Evolutionary conservation across 2,797 vertebrate genomes (phyloP).

Genomic region (Naso thynnoides): DNA sequence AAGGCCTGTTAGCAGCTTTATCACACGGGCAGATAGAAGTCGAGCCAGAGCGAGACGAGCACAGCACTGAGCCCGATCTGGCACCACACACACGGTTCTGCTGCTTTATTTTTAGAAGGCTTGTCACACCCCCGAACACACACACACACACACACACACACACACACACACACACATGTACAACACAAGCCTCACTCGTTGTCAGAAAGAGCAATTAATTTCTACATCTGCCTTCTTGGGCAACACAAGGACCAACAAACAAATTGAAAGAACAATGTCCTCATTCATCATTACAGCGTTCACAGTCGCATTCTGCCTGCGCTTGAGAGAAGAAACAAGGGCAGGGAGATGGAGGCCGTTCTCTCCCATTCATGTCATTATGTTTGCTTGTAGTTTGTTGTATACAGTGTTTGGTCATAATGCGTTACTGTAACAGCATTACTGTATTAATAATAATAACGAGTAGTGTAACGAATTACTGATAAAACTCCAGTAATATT

Average conservation of each 20-base stretch:
- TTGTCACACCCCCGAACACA: conserved; percentile 27
- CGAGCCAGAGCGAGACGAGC: conserved; percentile 90
- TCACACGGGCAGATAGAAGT: conserved; percentile 85
- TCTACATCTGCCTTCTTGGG: conserved; percentile 78
- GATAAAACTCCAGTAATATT: too few relatives aligned
- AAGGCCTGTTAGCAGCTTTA: conserved; percentile 96
- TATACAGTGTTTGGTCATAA: too few relatives aligned
- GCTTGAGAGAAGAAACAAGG: conserved; percentile 41
- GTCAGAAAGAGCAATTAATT: conserved; percentile 80
- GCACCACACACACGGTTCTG: conserved; percentile 78
- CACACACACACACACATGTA: conserved; percentile 32
- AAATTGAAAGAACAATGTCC: conserved; percentile 73
- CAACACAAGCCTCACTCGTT: conserved; percentile 51
- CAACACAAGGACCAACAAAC: conserved; percentile 73
- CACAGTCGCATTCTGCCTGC: conserved; percentile 36
- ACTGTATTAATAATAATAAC: too few relatives aligned
- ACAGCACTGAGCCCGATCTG: conserved; percentile 88
- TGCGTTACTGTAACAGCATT: too few relatives aligned
- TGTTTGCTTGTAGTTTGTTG: conserved; percentile 43
- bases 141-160: conserved; percentile 19
- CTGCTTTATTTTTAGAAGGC: conserved; percentile 82
- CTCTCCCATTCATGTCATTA: conserved; percentile 24
- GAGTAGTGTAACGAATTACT: too few relatives aligned
- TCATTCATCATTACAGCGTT: conserved; percentile 63
- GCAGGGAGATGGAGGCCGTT: conserved; percentile 39